Evolutionary conservation across 2,888 invertebrate species (phyloP), one percentile per base, ranked within the genome.

Genomic region (Gasteruption jaculator): DNA sequence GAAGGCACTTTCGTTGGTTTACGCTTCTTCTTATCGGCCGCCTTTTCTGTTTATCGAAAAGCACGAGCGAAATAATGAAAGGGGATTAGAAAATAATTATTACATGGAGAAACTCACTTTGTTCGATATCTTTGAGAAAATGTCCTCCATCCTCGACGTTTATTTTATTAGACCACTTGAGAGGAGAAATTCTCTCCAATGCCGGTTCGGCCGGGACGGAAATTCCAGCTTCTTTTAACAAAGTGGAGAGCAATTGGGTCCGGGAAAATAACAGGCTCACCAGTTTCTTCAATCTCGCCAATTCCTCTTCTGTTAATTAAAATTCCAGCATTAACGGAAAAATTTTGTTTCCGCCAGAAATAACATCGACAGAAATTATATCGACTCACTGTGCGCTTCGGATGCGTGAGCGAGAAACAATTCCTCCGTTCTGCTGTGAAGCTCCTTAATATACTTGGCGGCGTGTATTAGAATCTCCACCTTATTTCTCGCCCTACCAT

Each of bases 401-500:
- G 64, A 60, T 29, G 69, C 66, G 41, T 64, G 56, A 38, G 58
- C 51, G 20, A 58, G 54, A 38, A 70, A 65, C 25, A 68, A 56
- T 15, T 66, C 63, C 25, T 70, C 70, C 0, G 63, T 64, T 10
- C 67, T 58, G 54, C 44, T 63, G 49, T 67, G 64, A 38, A 71
- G 54, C 45, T 71, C 70, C 52, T 68, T 69, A 48, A 71, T 69
- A 38, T 69, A 63, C 42, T 68, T 68, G 5, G 66, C 62, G 6
- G 70, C 69, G n/a, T 71, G 70, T 25, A 67, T 56, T 33, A 71
- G 58, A 29, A 69, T 71, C 35, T 71, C 79, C 50, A 79, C 68
- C 60, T 79, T 79, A 50, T 79, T 72, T 19, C 78, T 72, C 33
- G 77, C 78, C 53, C 79, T 76, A 12, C 79, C 79, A 30, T 74